A percentile compares a stretch with the other conserved stretches of the same genome.
These are phyloP conservation scores for Cirrhinus mrigala DNA, from an alignment of 2,797 vertebrate species.

Conservation along the genomic window DNA sequence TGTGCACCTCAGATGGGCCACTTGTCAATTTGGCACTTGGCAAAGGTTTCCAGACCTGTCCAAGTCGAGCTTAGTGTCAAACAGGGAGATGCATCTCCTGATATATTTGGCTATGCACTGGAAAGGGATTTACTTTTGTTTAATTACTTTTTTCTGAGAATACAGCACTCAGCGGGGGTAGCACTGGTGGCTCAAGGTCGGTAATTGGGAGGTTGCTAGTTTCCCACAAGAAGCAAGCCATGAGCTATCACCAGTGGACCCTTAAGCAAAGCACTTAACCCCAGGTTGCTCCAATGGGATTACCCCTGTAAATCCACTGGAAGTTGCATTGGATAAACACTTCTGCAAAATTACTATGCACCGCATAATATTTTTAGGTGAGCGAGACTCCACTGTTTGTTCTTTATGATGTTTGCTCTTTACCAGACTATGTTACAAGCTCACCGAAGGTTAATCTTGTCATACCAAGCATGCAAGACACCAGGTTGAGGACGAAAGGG, in stretches of 20 bases:
- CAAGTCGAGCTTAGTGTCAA: constrained; percentile 36
- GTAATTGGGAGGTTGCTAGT: neutral
- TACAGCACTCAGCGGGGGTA: neutral
- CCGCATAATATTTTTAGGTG: neutral
- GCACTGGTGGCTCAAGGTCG: neutral
- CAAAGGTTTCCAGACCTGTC: constrained; percentile 37
- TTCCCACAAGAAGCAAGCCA: constrained; percentile 12
- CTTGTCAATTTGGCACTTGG: constrained; percentile 40
- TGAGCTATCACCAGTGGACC: constrained; percentile 21
- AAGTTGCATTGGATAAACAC: constrained; percentile 18
- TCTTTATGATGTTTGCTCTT: neutral
- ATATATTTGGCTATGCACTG: constrained; percentile 34
- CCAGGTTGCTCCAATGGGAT: neutral
- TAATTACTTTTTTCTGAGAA: constrained; percentile 25
- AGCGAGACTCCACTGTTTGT: neutral
- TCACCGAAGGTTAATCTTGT: neutral
- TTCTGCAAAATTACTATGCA: neutral
- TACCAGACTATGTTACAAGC: neutral
- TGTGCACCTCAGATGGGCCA: constrained; percentile 21
- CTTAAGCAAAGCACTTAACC: constrained; percentile 11
- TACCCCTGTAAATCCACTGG: neutral
- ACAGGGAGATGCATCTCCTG: constrained; percentile 1
- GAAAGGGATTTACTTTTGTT: constrained; percentile 32
- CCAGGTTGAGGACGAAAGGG: neutral
- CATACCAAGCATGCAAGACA: neutral